These are phyloP conservation scores for Torymus auratus DNA, from an alignment of 2,888 invertebrate species.

Conservation along the genomic window DNA sequence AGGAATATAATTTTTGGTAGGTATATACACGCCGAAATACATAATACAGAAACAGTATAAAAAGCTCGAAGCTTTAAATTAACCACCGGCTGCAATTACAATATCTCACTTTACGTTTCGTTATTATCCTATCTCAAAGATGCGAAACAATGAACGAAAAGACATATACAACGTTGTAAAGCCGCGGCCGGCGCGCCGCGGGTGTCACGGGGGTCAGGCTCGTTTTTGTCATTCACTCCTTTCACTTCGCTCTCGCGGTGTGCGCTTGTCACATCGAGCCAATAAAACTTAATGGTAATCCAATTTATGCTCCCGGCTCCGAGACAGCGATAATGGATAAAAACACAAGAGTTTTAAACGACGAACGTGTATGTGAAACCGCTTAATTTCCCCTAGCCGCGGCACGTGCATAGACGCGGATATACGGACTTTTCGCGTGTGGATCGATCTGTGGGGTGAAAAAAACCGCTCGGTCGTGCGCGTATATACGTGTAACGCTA, in stretches of 20 bases:
- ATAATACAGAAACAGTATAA: too few relatives aligned
- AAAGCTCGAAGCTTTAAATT: too few relatives aligned
- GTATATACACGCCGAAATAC: too few relatives aligned
- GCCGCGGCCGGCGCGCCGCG: neutral
- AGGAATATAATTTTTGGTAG: too few relatives aligned
- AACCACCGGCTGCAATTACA: too few relatives aligned
- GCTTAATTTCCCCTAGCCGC: constrained; percentile 40
- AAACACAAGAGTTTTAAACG: neutral
- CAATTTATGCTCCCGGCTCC: constrained; percentile 21
- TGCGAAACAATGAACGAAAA: constrained; percentile 9
- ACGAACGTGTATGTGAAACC: constrained; percentile 17
- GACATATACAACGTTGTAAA: neutral
- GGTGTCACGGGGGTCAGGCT: neutral
- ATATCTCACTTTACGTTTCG: too few relatives aligned
- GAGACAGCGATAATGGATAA: neutral
- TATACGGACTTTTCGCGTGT: constrained; percentile 7
- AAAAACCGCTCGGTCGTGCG: too few relatives aligned
- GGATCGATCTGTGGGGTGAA: too few relatives aligned
- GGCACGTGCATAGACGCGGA: neutral
- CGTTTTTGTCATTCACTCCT: constrained; percentile 36
- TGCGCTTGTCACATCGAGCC: neutral
- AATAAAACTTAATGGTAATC: constrained; percentile 49
- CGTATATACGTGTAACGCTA: too few relatives aligned
- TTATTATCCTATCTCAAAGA: neutral
- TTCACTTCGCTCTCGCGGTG: constrained; percentile 18